Conservation (phyloP, 2,888 invertebrate genomes). For the Selenia dentaria region DNA sequence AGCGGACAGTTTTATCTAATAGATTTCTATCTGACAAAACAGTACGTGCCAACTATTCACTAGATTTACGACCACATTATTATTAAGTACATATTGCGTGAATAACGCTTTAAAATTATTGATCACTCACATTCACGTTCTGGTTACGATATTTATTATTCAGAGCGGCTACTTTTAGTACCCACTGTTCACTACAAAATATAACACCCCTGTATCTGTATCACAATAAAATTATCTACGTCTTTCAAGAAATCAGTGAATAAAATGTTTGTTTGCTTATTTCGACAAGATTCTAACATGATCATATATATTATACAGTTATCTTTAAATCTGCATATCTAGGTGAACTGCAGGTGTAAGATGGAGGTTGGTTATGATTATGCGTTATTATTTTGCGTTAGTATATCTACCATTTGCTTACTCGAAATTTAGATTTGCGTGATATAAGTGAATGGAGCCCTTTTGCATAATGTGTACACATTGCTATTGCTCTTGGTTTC, state of each 20-base stretch:
- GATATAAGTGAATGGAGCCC: background rate
- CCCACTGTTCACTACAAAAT: background rate
- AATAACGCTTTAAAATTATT: conserved; percentile 8
- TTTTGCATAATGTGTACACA: too few species aligned
- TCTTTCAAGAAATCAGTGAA: background rate
- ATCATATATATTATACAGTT: background rate
- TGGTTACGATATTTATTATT: conserved; percentile 13
- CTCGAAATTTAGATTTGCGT: conserved; percentile 1
- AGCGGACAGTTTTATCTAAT: conserved; percentile 5
- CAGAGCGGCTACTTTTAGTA: background rate
- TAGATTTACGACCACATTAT: conserved; percentile 17
- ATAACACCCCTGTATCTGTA: background rate
- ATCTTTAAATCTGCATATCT: conserved; percentile 3
- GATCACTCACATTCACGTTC: conserved; percentile 9
- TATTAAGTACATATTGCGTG: conserved; percentile 4
- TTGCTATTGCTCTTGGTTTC: too few species aligned
- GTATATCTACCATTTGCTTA: conserved; percentile 1
- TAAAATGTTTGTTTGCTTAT: background rate
- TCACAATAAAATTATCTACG: background rate
- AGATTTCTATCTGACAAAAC: conserved; percentile 15
- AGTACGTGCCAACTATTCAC: conserved; percentile 5
- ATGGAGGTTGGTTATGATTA: conserved; percentile 11
- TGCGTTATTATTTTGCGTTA: background rate
- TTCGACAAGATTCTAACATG: background rate
- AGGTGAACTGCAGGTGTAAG: conserved; percentile 14